Evolutionary conservation across 2,888 invertebrate species (phyloP).

Genomic region (Drosophila borborema): DNA sequence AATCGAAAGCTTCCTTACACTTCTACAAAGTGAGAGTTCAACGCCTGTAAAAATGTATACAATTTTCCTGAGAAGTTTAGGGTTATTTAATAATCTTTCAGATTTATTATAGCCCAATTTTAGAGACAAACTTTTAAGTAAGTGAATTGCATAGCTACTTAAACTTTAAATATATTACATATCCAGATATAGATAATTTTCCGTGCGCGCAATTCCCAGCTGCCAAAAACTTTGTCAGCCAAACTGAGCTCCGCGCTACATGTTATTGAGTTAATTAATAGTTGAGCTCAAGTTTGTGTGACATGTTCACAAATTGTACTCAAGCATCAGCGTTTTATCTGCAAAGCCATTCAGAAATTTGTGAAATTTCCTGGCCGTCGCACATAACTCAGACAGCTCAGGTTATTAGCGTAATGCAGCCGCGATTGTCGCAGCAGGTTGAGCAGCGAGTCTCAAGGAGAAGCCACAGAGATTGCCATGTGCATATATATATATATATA

Average conservation of each 20-base stretch:
- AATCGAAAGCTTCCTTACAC: too few relatives aligned
- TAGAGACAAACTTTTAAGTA: too few relatives aligned
- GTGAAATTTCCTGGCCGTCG: slow-evolving; percentile 33
- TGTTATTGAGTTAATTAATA: slow-evolving; percentile 51
- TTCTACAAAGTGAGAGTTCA: too few relatives aligned
- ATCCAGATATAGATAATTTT: background rate
- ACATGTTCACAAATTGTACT: slow-evolving; percentile 35
- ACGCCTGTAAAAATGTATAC: too few relatives aligned
- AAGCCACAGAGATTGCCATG: slow-evolving; percentile 67
- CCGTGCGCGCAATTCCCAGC: background rate
- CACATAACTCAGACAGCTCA: slow-evolving; percentile 72
- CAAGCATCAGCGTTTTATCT: slow-evolving; percentile 29
- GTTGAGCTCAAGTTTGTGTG: slow-evolving; percentile 14
- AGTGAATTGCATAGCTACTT: too few relatives aligned
- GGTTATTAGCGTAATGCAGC: slow-evolving; percentile 79
- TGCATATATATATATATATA: slow-evolving; percentile 47
- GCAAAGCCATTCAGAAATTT: slow-evolving; percentile 36
- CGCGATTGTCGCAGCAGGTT: slow-evolving; percentile 65
- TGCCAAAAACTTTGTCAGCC: background rate
- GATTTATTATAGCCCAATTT: too few relatives aligned
- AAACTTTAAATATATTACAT: too few relatives aligned
- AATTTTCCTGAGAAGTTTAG: too few relatives aligned
- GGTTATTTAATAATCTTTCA: too few relatives aligned
- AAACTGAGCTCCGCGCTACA: background rate
- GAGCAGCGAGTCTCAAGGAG: slow-evolving; percentile 27